Conservation (phyloP, 2,797 vertebrate genomes). For the Staurois parvus region DNA sequence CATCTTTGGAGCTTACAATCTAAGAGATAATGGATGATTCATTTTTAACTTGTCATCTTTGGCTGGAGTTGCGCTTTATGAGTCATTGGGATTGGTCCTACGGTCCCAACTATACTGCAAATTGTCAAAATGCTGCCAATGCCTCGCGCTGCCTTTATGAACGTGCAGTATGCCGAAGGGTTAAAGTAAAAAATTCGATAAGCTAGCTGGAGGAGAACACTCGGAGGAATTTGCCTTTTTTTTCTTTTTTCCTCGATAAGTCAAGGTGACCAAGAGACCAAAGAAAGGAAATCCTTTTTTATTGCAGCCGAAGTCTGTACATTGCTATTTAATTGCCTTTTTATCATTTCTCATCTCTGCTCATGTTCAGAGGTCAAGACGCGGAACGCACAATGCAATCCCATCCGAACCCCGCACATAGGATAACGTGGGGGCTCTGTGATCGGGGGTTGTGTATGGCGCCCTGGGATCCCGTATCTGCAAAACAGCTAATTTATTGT, state of each 20-base stretch:
- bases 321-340: constrained; percentile 43
- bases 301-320: constrained; percentile 3
- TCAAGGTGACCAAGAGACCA: constrained; percentile 44
- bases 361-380: constrained; percentile 30
- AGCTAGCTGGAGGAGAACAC: neutral
- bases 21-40: too few species aligned
- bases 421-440: neutral
- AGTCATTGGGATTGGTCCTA: too few species aligned
- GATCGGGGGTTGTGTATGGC: too few species aligned
- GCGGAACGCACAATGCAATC: neutral
- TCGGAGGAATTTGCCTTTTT: constrained; percentile 11
- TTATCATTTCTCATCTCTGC: constrained; percentile 49
- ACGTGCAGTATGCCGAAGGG: too few species aligned
- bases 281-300: constrained; percentile 38
- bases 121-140: too few species aligned
- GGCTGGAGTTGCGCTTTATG: too few species aligned
- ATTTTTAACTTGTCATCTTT: too few species aligned
- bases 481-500: neutral
- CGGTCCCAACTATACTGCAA: too few species aligned
- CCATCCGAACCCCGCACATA: neutral
- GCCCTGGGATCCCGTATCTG: neutral
- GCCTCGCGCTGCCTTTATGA: too few species aligned
- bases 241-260: neutral
- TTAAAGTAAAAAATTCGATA: neutral
- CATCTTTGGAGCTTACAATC: too few species aligned